Evolutionary conservation across 2,888 invertebrate species (phyloP).

Genomic region (Trissonchulus sp.): DNA sequence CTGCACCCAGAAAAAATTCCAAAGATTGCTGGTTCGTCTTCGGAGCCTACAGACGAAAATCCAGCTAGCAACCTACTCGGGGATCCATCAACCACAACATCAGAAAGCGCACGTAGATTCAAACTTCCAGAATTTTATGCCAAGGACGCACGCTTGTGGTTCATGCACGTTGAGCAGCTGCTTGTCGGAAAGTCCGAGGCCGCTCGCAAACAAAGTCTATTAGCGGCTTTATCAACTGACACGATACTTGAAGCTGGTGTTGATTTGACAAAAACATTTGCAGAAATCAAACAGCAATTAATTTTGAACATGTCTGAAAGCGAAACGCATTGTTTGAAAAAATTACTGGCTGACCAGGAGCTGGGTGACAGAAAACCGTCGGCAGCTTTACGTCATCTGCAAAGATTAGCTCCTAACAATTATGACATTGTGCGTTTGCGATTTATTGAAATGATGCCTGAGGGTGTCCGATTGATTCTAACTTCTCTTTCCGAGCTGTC

Average conservation of each 20-base stretch:
- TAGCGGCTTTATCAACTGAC: background rate
- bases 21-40: too few relatives aligned
- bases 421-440: conserved; percentile 8
- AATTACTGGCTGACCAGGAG: too few relatives aligned
- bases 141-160: background rate
- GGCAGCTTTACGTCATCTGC: conserved; percentile 1
- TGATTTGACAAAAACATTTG: background rate
- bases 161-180: conserved; percentile 1
- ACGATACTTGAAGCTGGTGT: background rate
- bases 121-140: conserved; percentile 17
- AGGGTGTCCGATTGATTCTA: background rate
- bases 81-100: too few relatives aligned
- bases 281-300: background rate
- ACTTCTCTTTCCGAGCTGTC: too few relatives aligned
- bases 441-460: conserved; percentile 17
- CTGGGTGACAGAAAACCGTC: conserved; percentile 17
- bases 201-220: background rate
- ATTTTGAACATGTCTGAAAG: conserved; percentile 6
- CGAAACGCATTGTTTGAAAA: too few relatives aligned
- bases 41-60: too few relatives aligned
- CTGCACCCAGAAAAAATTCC: too few relatives aligned
- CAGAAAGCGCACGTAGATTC: background rate
- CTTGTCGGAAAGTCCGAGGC: background rate
- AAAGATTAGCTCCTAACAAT: background rate
- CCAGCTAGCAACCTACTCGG: too few relatives aligned